Evolutionary conservation across 1,140 invertebrate species (phyloP).

Genomic region (Zaprionus davidi): DNA sequence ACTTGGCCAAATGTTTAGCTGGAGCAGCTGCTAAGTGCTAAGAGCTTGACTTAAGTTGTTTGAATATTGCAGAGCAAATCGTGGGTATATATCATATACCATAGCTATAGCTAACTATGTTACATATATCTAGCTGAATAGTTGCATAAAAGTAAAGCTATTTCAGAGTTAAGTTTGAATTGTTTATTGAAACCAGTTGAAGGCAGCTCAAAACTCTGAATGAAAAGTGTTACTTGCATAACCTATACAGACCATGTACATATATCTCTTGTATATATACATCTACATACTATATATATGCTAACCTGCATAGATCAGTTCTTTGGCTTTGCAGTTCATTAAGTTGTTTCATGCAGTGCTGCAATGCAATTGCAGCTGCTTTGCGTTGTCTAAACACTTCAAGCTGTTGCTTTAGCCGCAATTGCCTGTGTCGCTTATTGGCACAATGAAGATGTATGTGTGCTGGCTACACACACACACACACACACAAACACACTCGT

Average conservation of each 20-base stretch:
- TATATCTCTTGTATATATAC: background rate
- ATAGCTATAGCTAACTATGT: background rate
- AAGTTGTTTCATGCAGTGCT: background rate
- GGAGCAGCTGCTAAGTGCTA: background rate
- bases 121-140: background rate
- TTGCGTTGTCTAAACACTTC: slow-evolving; percentile 19
- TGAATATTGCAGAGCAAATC: background rate
- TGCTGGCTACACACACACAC: slow-evolving; percentile 8
- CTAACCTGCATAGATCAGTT: background rate
- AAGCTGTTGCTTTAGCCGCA: slow-evolving; percentile 22
- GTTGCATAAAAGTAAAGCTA: background rate
- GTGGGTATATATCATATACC: background rate
- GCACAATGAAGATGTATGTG: slow-evolving; percentile 34
- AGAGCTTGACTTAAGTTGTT: background rate
- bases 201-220: background rate
- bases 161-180: background rate
- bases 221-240: background rate
- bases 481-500: slow-evolving; percentile 15
- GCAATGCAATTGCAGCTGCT: background rate
- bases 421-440: slow-evolving; percentile 34
- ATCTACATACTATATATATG: background rate
- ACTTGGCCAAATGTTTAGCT: background rate
- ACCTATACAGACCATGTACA: background rate
- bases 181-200: background rate
- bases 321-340: slow-evolving; percentile 5